phyloP scores from a whole-genome alignment of 2,888 invertebrate species.

The Leistus spinibarbis region DNA sequence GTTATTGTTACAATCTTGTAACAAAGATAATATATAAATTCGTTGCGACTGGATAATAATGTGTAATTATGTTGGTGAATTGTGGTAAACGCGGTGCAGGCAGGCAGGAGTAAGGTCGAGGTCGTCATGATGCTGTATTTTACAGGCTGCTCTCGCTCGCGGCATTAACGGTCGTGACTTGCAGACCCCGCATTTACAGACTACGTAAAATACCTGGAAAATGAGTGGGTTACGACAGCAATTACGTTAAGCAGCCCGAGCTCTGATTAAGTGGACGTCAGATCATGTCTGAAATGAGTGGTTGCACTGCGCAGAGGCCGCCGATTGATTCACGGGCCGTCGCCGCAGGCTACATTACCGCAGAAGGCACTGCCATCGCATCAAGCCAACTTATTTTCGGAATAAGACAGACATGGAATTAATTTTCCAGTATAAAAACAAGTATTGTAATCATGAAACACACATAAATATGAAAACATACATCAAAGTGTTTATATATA shows the following conservation, averaged over 20 bases:
- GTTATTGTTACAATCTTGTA: too few relatives aligned
- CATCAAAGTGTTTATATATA: too few relatives aligned
- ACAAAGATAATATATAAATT: too few relatives aligned
- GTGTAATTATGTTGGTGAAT: neutral
- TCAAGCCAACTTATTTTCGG: neutral
- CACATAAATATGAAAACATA: too few relatives aligned
- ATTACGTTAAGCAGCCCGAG: slow-evolving; percentile 41
- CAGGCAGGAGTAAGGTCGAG: neutral
- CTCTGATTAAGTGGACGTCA: slow-evolving; percentile 37
- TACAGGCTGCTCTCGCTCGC: neutral
- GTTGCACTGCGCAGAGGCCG: slow-evolving; percentile 2
- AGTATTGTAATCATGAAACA: too few relatives aligned
- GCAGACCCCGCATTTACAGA: slow-evolving; percentile 16
- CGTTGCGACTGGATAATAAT: too few relatives aligned
- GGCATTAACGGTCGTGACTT: slow-evolving; percentile 16
- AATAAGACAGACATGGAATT: too few relatives aligned
- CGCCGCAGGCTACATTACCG: slow-evolving; percentile 14
- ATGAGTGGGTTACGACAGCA: slow-evolving; percentile 44
- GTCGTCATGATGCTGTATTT: neutral
- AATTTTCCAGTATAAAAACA: too few relatives aligned
- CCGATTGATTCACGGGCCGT: slow-evolving; percentile 39
- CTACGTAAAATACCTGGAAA: slow-evolving; percentile 43
- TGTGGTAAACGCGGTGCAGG: neutral
- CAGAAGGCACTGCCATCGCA: neutral
- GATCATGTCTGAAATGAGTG: slow-evolving; percentile 37